phyloP scores from a whole-genome alignment of 35 echinoderm and acorn worm genomes.

The Patiria miniata region DNA sequence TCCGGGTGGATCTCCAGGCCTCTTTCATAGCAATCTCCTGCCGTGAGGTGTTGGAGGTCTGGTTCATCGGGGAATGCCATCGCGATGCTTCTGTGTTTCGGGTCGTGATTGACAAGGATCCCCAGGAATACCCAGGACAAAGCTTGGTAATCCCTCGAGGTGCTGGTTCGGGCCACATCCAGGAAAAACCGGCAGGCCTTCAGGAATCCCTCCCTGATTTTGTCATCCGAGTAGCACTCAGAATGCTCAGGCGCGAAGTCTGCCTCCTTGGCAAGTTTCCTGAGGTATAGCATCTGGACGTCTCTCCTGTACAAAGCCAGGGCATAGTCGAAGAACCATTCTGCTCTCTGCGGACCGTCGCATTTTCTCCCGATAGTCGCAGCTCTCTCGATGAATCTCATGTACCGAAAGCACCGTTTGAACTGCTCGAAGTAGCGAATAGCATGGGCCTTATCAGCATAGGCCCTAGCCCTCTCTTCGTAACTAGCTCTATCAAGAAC shows the following conservation, averaged over 20 bases:
- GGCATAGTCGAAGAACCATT: slow-evolving; percentile 91
- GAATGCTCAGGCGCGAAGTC: neutral
- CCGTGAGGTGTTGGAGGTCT: slow-evolving; percentile 23
- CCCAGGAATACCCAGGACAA: slow-evolving; percentile 84
- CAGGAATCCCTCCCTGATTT: slow-evolving; percentile 45
- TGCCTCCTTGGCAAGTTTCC: slow-evolving; percentile 17
- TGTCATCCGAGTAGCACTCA: neutral
- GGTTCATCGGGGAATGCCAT: slow-evolving; percentile 33
- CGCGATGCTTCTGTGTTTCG: slow-evolving; percentile 16
- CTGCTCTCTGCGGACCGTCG: slow-evolving; percentile 32
- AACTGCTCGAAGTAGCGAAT: slow-evolving; percentile 85
- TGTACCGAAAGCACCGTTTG: slow-evolving; percentile 72
- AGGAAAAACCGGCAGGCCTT: slow-evolving; percentile 56
- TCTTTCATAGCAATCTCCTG: slow-evolving; percentile 32
- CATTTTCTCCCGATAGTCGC: slow-evolving; percentile 48
- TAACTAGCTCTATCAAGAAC: slow-evolving; percentile 35
- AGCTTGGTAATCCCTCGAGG: slow-evolving; percentile 20
- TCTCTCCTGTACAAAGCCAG: slow-evolving; percentile 75
- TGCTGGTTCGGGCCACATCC: slow-evolving; percentile 46
- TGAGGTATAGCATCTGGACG: slow-evolving; percentile 76
- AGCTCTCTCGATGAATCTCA: slow-evolving; percentile 75
- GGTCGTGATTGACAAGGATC: slow-evolving; percentile 72
- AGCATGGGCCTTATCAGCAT: slow-evolving; percentile 67
- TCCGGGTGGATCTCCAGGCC: neutral
- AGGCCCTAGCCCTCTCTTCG: slow-evolving; percentile 52